Conservation (phyloP, 2,113 vertebrate species). For the Apteryx owenii region DNA sequence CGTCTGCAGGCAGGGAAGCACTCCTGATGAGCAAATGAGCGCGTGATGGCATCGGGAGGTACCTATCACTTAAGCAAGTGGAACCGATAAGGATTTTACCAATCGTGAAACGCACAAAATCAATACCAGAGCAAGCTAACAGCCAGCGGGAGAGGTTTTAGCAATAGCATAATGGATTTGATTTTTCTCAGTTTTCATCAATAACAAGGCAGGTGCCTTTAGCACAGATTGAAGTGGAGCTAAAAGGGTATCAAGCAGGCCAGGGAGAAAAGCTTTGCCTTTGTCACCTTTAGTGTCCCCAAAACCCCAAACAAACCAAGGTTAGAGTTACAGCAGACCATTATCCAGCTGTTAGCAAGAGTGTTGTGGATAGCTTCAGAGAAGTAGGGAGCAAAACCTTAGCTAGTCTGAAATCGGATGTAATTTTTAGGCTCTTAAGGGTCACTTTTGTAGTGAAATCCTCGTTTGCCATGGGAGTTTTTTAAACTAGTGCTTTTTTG, state of each 20-base stretch:
- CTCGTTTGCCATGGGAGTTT: background rate
- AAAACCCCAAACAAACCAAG: background rate
- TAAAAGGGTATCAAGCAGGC: background rate
- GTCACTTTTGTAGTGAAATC: background rate
- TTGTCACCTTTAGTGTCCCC: background rate
- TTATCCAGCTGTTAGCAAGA: background rate
- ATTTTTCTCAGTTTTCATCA: conserved; percentile 47
- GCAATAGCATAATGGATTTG: conserved; percentile 29
- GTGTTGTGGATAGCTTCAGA: background rate
- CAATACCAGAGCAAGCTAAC: conserved; percentile 20
- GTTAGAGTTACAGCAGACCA: background rate
- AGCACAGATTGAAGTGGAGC: conserved; percentile 9
- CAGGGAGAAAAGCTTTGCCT: background rate
- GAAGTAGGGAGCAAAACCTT: background rate
- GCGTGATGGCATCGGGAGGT: background rate
- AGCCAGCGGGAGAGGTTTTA: conserved; percentile 16
- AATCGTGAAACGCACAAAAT: background rate
- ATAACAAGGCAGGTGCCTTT: conserved; percentile 13
- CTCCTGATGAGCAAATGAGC: background rate
- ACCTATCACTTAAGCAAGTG: background rate
- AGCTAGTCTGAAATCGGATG: background rate
- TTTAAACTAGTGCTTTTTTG: background rate
- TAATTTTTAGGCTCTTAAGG: background rate
- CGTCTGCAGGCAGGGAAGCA: background rate
- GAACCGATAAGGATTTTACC: background rate